Conservation (phyloP, 2,113 vertebrate species). For the Atrichornis clamosus region DNA sequence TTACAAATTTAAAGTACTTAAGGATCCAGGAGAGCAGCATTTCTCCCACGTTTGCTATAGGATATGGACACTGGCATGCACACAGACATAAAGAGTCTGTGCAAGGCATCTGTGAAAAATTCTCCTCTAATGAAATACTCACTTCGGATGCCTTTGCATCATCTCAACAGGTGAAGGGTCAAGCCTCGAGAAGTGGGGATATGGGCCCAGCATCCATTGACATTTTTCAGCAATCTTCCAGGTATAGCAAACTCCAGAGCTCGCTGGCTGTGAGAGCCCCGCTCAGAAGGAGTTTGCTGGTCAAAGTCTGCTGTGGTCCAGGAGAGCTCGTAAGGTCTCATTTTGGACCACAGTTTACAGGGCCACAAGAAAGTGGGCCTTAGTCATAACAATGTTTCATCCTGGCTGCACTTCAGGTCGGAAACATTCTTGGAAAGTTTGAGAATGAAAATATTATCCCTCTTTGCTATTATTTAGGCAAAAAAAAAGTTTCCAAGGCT, state of each 20-base stretch:
- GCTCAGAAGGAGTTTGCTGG: not conserved
- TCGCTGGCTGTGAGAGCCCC: not conserved
- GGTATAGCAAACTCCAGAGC: not conserved
- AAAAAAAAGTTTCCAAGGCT: not conserved
- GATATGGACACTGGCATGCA: too few species aligned
- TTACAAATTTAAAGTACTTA: too few species aligned
- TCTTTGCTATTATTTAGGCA: not conserved
- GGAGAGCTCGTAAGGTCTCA: not conserved
- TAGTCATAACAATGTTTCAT: not conserved
- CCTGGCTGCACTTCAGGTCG: not conserved
- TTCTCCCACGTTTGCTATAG: too few species aligned
- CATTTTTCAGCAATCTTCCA: accelerated
- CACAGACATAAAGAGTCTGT: too few species aligned
- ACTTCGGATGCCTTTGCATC: too few species aligned
- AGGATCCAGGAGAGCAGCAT: too few species aligned
- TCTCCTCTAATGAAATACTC: too few species aligned
- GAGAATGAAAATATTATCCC: not conserved
- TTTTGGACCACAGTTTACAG: not conserved
- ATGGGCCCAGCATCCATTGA: too few species aligned
- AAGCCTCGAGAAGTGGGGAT: not conserved
- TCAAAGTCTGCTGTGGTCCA: not conserved
- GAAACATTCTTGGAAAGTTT: not conserved
- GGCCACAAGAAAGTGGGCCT: not conserved
- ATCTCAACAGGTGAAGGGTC: not conserved
- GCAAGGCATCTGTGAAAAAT: too few species aligned